Evolutionary conservation across 1,140 invertebrate species (phyloP), one percentile per base, ranked within the genome.

Genomic region (Macrosteles quadrilineatus): DNA sequence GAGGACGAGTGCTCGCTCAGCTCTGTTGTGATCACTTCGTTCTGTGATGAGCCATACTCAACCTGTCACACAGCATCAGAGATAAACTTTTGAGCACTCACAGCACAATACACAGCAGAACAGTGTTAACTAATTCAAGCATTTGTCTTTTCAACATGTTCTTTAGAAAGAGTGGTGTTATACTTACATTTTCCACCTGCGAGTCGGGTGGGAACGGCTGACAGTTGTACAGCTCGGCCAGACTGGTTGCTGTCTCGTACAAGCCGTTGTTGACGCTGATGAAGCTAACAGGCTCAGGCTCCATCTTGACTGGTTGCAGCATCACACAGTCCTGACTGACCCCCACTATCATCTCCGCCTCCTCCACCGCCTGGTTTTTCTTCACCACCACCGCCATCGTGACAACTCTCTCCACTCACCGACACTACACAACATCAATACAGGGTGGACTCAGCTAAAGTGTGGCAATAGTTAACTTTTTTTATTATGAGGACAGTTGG

Each of bases 381-480:
- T 21, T 23, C n/a, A 59, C 55, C 55, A 59, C 55, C 55, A 59
- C 55, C 25, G 55, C 55, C 55, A 59, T 59, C 21, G 9, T 50
- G 47, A 50, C n/a, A 4, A 4, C 14, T 21, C 21, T 3, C 47
- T 50, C 21, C 6, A 50, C 36, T 6, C 50, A n/a, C n/a, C n/a
- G n/a, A n/a, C n/a, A 11, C 9, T 9, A 55, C 23, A 11, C 23
- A 14, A 55, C 23, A 55, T 6, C 19, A n/a, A 55, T 55, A 55
- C 9, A 55, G 19, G 14, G 23, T 55, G 9, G 14, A 19, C 23
- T 23, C 9, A 55, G 9, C 23, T n/a, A 55, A 11, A 23, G 6
- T 55, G 4, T 55, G 14, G 9, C 23, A 11, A 23, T 55, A 55
- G 9, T 43, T 11, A 43, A 43, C 40, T 11, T 43, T 9, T 11